phyloP scores from a whole-genome alignment of 2,797 vertebrate species.

The Lophius americanus region DNA sequence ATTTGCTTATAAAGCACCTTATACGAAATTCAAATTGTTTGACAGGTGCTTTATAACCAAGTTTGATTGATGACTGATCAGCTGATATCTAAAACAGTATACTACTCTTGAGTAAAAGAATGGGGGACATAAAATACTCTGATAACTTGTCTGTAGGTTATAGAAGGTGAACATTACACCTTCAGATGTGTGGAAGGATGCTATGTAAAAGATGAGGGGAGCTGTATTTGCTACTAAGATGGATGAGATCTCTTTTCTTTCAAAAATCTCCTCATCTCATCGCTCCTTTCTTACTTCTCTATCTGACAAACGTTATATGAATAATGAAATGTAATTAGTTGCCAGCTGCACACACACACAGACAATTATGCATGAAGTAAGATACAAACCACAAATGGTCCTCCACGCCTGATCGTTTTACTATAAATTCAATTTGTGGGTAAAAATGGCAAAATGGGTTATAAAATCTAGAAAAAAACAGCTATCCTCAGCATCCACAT shows the following conservation, averaged over 20 bases:
- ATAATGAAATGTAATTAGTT: conserved; percentile 28
- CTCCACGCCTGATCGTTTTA: not conserved
- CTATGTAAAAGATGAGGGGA: conserved; percentile 41
- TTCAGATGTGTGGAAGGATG: conserved; percentile 4
- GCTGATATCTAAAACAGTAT: too few relatives aligned
- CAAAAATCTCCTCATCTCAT: conserved; percentile 23
- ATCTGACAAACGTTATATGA: conserved; percentile 26
- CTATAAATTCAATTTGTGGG: conserved; percentile 12
- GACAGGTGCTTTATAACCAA: too few relatives aligned
- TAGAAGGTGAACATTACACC: too few relatives aligned
- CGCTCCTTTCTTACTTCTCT: conserved; percentile 10
- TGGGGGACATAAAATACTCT: too few relatives aligned
- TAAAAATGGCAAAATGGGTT: conserved; percentile 31
- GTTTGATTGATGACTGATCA: too few relatives aligned
- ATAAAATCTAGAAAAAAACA: not conserved
- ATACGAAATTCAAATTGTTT: too few relatives aligned
- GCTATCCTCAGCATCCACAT: conserved; percentile 10
- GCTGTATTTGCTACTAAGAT: conserved; percentile 36
- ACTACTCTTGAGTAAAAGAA: too few relatives aligned
- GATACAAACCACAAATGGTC: not conserved
- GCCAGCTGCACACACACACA: conserved; percentile 7
- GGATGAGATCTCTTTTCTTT: conserved; percentile 34
- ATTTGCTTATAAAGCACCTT: too few relatives aligned
- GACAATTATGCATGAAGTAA: conserved; percentile 1
- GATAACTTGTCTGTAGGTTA: too few relatives aligned